phyloP scores from a whole-genome alignment of 2,888 invertebrate species.

The Synergus gifuensis region DNA sequence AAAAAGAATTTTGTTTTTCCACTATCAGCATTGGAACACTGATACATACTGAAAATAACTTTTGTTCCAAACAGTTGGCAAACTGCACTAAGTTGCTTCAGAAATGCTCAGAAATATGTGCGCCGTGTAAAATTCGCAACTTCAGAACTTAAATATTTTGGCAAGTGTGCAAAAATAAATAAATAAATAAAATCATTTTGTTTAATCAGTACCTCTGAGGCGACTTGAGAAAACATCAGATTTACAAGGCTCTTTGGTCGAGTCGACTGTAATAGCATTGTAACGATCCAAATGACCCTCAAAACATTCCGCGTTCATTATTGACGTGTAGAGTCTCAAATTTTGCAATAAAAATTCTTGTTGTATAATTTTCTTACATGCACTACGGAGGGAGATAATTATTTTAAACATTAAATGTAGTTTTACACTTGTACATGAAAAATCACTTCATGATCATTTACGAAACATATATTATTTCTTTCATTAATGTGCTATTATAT shows the following conservation, averaged over 20 bases:
- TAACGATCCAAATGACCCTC: slow-evolving; percentile 82
- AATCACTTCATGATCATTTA: not conserved
- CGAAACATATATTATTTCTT: not conserved
- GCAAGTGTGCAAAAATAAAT: not conserved
- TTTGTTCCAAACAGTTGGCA: not conserved
- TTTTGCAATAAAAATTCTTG: slow-evolving; percentile 15
- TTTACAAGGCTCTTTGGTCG: slow-evolving; percentile 81
- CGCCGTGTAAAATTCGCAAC: not conserved
- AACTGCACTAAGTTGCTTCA: not conserved
- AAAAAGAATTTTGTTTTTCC: not conserved
- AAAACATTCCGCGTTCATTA: slow-evolving; percentile 72
- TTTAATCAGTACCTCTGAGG: slow-evolving; percentile 80
- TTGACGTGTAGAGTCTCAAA: not conserved
- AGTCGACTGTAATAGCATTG: slow-evolving; percentile 87
- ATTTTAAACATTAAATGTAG: slow-evolving; percentile 21
- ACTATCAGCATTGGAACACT: not conserved
- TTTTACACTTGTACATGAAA: not conserved
- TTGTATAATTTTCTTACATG: slow-evolving; percentile 1
- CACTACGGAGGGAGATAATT: not conserved
- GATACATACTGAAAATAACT: not conserved
- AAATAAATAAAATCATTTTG: not conserved
- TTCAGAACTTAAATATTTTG: not conserved
- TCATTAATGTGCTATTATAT: not conserved
- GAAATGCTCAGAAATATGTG: not conserved
- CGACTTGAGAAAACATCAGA: slow-evolving; percentile 78